Conservation (phyloP, 2,797 vertebrate genomes). For the Microtus obscurus region DNA sequence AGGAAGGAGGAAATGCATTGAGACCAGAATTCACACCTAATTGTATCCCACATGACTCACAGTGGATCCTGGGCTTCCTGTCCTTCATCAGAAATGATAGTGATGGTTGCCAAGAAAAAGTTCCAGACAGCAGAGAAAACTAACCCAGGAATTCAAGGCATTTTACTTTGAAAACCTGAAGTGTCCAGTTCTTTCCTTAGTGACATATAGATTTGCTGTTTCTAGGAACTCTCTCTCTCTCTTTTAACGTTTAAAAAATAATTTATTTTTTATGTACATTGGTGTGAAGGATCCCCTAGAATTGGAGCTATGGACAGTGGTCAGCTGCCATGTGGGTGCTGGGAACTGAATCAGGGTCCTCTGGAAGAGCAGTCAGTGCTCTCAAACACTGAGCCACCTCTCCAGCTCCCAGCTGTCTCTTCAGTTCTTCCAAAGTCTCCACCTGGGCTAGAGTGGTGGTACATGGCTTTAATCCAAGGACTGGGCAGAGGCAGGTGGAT, state of each 20-base stretch:
- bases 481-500: neutral
- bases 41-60: neutral
- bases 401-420: neutral
- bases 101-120: neutral
- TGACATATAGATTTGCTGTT: neutral
- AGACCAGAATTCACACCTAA: neutral
- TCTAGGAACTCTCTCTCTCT: neutral
- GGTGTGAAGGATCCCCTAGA: no score
- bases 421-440: no score
- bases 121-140: neutral
- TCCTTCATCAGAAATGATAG: neutral
- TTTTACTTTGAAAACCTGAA: neutral
- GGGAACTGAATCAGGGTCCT: no score
- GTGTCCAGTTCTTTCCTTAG: neutral
- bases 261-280: no score
- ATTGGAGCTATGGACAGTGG: no score
- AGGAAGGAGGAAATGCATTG: neutral
- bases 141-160: neutral
- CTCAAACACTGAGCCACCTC: no score
- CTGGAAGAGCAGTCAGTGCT: no score
- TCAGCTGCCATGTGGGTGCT: no score
- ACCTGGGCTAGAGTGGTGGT: neutral
- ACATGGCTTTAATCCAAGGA: neutral
- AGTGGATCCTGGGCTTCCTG: neutral
- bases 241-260: no score